A percentile compares a stretch with the other conserved stretches of the same genome.
phyloP scores from a whole-genome alignment of 2,797 vertebrate species.

The Arrhamphus sclerolepis region DNA sequence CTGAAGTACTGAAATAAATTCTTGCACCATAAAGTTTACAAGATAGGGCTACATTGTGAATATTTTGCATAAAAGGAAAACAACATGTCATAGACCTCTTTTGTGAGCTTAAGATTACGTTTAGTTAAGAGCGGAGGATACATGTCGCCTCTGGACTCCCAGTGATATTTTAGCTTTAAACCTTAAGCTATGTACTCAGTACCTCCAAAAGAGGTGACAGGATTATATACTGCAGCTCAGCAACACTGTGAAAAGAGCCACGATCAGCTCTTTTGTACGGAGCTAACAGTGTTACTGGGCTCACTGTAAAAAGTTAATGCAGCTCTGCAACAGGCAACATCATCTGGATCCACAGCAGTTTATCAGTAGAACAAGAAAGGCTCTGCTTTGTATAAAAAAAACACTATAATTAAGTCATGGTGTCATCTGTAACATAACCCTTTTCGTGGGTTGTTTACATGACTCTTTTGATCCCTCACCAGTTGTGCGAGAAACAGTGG shows the following conservation, averaged over 20 bases:
- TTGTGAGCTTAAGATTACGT: too few relatives aligned
- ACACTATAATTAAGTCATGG: slow-evolving; percentile 61
- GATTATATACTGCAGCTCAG: too few relatives aligned
- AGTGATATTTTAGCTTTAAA: too few relatives aligned
- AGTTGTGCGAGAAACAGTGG: slow-evolving; percentile 38
- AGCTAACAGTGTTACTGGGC: slow-evolving; percentile 13
- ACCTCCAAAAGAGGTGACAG: too few relatives aligned
- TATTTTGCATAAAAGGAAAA: too few relatives aligned
- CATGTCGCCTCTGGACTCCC: too few relatives aligned
- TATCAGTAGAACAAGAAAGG: slow-evolving; percentile 13
- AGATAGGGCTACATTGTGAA: too few relatives aligned
- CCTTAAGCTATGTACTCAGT: too few relatives aligned
- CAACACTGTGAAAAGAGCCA: background rate
- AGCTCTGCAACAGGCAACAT: slow-evolving; percentile 20
- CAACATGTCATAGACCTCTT: too few relatives aligned
- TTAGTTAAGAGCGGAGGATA: too few relatives aligned
- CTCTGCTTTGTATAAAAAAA: slow-evolving; percentile 32
- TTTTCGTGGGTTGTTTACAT: slow-evolving; percentile 68
- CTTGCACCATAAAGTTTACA: too few relatives aligned
- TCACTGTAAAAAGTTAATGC: slow-evolving; percentile 6
- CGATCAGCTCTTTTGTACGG: background rate
- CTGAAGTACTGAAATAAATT: too few relatives aligned
- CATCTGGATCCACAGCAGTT: slow-evolving; percentile 16
- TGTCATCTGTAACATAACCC: slow-evolving; percentile 62
- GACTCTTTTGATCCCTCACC: slow-evolving; percentile 54